phyloP scores from a whole-genome alignment of 1,140 invertebrate species.

The fruit fly (Drosophila melanogaster) region Release_6_plus_ISO1_MT NT_033779.5:6745501-6746000 shows the following conservation, averaged over 20 bases:
- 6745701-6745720: conserved; percentile 43
- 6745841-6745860: conserved; percentile 61
- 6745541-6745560: conserved; percentile 24
- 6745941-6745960: conserved; percentile 20
- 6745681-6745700: conserved; percentile 36
- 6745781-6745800: conserved; percentile 41
- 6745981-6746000: conserved; percentile 67
- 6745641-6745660: conserved; percentile 18
- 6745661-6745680: conserved; percentile 17
- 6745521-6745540: conserved; percentile 12
- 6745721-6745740: conserved; percentile 51
- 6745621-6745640: conserved; percentile 18
- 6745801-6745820: conserved; percentile 23
- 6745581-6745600: conserved; percentile 6
- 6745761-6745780: conserved; percentile 17
- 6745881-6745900: conserved; percentile 15
- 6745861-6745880: conserved; percentile 24
- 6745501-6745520: neutral
- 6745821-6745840: conserved; percentile 52
- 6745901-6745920: conserved; percentile 53
- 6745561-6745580: conserved; percentile 8
- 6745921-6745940: conserved; percentile 23
- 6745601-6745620: conserved; percentile 2
- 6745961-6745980: conserved; percentile 34
- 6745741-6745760: conserved; percentile 5